These are phyloP conservation scores for Syncerus caffer DNA, from an alignment of 2,797 vertebrate species.

Conservation along the genomic window DNA sequence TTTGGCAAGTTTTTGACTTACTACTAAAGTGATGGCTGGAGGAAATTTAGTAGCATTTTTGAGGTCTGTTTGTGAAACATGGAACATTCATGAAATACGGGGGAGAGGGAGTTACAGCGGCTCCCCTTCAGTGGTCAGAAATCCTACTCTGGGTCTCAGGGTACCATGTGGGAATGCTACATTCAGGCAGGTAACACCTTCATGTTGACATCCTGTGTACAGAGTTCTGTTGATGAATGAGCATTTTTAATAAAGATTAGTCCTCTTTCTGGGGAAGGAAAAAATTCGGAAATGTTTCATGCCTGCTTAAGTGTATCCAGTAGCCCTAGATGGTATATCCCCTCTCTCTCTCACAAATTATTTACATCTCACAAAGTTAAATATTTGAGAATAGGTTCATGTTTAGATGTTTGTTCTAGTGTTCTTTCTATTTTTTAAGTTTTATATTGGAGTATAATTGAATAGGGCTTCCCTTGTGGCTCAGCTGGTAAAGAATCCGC, in stretches of 20 bases:
- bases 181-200: not conserved
- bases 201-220: not conserved
- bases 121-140: not conserved
- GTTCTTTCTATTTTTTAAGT: not conserved
- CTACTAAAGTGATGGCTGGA: not conserved
- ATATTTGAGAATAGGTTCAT: not conserved
- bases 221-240: not conserved
- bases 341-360: not conserved
- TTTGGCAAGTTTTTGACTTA: not conserved
- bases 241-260: not conserved
- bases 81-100: not conserved
- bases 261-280: not conserved
- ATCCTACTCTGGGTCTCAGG: not conserved
- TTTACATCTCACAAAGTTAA: not conserved
- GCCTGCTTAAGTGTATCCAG: not conserved
- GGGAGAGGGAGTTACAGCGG: rapidly evolving
- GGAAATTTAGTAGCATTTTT: not conserved
- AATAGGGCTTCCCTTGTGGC: not conserved
- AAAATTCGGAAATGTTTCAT: not conserved
- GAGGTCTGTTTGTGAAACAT: not conserved
- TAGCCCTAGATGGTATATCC: not conserved
- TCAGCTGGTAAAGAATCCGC: not conserved
- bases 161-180: not conserved
- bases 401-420: not conserved
- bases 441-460: not conserved